phyloP scores from a whole-genome alignment of 2,797 vertebrate genomes.

The Erithacus rubecula region DNA sequence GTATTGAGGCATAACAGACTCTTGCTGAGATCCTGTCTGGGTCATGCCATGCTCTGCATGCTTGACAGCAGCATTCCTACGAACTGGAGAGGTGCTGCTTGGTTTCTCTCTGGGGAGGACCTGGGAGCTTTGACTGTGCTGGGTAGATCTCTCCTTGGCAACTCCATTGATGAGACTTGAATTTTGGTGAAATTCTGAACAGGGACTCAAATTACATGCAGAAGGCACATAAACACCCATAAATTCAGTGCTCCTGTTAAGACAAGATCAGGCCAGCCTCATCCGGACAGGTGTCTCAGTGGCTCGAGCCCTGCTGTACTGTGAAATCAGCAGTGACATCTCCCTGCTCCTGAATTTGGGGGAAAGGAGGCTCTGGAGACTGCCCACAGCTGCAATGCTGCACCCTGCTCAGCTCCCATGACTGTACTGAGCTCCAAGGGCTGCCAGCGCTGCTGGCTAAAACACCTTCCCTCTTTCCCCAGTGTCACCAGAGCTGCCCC shows the following conservation, averaged over 20 bases:
- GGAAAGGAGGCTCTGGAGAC: neutral
- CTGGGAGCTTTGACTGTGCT: neutral
- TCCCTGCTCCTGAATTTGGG: neutral
- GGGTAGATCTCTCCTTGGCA: neutral
- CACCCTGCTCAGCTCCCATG: neutral
- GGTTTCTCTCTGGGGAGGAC: neutral
- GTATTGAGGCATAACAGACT: neutral
- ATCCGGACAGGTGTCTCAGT: conserved; percentile 26
- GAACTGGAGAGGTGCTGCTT: neutral
- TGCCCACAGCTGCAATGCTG: neutral
- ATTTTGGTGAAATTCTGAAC: neutral
- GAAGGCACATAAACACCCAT: neutral
- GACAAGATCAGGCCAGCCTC: neutral
- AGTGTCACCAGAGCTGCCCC: neutral
- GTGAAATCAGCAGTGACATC: neutral
- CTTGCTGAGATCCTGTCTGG: neutral
- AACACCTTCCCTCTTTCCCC: accelerated
- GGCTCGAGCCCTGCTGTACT: neutral
- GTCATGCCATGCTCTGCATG: neutral
- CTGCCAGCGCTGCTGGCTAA: accelerated
- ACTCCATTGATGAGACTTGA: neutral
- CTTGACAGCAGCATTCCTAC: neutral
- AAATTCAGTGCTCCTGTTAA: conserved; percentile 31
- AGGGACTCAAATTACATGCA: neutral
- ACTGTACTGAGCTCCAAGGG: neutral